Evolutionary conservation across 2,113 vertebrate species (phyloP), one percentile per base, ranked within the genome.

Genomic region (Leiothrix lutea): DNA sequence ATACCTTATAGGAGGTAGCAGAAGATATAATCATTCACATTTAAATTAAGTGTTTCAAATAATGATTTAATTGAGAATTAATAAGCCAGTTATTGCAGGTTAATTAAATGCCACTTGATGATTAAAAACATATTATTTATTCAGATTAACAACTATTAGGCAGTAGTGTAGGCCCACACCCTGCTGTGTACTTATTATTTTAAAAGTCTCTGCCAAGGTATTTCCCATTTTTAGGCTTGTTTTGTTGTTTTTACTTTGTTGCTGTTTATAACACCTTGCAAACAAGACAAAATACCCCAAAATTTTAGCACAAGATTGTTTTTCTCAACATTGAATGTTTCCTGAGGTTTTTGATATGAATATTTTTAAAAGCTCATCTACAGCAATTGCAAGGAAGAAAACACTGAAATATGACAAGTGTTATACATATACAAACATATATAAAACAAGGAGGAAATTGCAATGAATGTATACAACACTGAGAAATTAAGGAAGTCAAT

Each of bases 121-220:
- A 97, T 97, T 97, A 96, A 97, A 97, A 97, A 64, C 86, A 96
- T 98, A 97, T 96, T 96, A 95, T 98, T 98, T 98, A 97, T 97
- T 98, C 97, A 97, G 90, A 98, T 98, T 97, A 98, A 96, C 58
- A 95, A 74, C 82, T 97, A 96, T 95, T 95, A 97, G 72, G 51
- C 71, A 65, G 77, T 94, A 64, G 61, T 47, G 40, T 86, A 65
- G 91, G 80, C 97, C 95, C 82, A 97, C 16, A 95, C 5, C 77
- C 92, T 90, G 86, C 92, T 96, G 94, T 77, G 66, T 62, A 82
- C 77, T 96, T 95, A 94, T 42, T 97, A 90, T 85, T 58, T 92
- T 87, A 87, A 89, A 98, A 94, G 35, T 67, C 20, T 92, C 64
- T 94, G 73, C 77, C 71, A 88, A 95, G 48, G 12, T 73, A 88